Percentiles rank a stretch among this genome's conserved stretches.
These are phyloP conservation scores for Vireo griseus DNA, from an alignment of 2,797 vertebrate genomes.

Conservation along the genomic window DNA sequence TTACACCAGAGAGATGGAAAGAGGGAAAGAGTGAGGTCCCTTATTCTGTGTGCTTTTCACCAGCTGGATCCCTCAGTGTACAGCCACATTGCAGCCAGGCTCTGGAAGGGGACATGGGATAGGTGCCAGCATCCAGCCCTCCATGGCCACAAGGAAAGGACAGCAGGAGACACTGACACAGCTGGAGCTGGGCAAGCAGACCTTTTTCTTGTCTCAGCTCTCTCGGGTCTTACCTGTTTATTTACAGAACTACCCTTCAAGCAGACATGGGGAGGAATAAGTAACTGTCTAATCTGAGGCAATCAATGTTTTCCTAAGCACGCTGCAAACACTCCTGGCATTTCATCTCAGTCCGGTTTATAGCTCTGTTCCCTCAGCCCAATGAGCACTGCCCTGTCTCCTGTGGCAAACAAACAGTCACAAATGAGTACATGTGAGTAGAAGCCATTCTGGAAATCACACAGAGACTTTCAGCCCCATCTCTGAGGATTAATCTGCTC, in stretches of 20 bases:
- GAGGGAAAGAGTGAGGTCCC: not conserved
- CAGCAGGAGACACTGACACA: not conserved
- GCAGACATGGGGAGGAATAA: not conserved
- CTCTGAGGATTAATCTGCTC: not conserved
- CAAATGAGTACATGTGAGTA: fast-evolving
- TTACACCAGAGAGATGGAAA: fast-evolving
- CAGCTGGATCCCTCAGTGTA: not conserved
- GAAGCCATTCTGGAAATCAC: not conserved
- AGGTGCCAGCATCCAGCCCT: not conserved
- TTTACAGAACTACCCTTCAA: not conserved
- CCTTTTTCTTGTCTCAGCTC: not conserved
- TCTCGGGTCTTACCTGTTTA: not conserved
- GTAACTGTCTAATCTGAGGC: not conserved
- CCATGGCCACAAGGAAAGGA: not conserved
- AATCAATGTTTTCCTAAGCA: not conserved
- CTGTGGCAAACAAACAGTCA: not conserved
- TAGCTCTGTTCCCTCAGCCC: not conserved
- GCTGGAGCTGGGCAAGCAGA: not conserved
- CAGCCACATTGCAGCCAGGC: not conserved
- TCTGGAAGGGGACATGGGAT: not conserved
- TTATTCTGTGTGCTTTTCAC: not conserved
- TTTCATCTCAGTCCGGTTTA: not conserved
- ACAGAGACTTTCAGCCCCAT: not conserved
- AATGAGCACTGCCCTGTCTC: fast-evolving
- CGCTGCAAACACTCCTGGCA: not conserved